A percentile compares a stretch with the other conserved stretches of the same genome.
Conservation (phyloP, 2,113 vertebrate species). For the Empidonax traillii region DNA sequence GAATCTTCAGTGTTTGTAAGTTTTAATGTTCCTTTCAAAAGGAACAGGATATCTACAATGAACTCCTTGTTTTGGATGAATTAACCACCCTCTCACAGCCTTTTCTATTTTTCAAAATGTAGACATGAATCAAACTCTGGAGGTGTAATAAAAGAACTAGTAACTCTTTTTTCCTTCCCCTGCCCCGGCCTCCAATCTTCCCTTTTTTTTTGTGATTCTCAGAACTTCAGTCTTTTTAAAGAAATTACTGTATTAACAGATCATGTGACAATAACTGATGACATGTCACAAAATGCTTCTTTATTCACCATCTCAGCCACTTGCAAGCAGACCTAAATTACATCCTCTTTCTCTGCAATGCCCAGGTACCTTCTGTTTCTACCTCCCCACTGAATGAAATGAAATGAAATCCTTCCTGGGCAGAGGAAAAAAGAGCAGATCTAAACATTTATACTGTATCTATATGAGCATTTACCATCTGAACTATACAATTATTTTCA, state of each 20-base stretch:
- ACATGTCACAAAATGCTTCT: background rate
- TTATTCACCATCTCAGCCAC: background rate
- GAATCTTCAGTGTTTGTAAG: background rate
- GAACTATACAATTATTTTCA: background rate
- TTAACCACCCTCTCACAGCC: background rate
- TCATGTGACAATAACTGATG: background rate
- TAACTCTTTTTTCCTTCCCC: background rate
- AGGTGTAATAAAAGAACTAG: background rate
- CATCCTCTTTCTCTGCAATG: background rate
- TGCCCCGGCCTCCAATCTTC: accelerated
- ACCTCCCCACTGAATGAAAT: background rate
- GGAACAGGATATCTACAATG: background rate
- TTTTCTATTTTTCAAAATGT: background rate
- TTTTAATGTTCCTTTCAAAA: background rate
- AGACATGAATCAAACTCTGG: background rate
- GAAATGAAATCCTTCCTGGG: background rate
- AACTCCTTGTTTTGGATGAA: background rate
- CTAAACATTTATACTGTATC: background rate
- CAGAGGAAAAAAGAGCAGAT: background rate
- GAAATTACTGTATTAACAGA: background rate
- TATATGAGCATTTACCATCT: background rate
- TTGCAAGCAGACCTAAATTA: background rate
- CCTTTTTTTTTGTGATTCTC: background rate
- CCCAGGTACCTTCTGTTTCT: background rate
- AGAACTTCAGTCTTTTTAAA: background rate